Base-by-base conservation (phyloP, 1,140 invertebrate genomes). In the Drosophila sechellia region DNA sequence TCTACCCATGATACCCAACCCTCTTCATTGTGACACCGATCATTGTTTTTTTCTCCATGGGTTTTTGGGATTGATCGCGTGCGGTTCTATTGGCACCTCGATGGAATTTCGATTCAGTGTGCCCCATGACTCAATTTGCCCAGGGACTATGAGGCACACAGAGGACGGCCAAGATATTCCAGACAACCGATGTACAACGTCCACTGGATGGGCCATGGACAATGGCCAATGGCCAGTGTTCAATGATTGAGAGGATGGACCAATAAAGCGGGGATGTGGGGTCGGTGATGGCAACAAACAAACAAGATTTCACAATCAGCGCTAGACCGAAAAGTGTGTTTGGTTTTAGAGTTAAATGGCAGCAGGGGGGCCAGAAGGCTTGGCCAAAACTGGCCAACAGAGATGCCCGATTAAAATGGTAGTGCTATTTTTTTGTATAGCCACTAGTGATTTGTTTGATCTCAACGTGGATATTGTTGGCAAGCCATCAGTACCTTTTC, bases 261-360 rank as follows among this genome's bases (percentile, higher is more conserved):
- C 27, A 31, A 6, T 8, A 31, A 10, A 3, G 17, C 0, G n/a
- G 42, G 27, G 56, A 34, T 6, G 15, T 25, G 11, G 50, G 52
- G 5, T 37, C 35, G 22, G 48, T 35, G 49, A 58, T 53, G 63
- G 73, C 50, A 77, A 56, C 81, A 86, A 81, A 78, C 78, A 78
- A 86, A 86, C 83, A 86, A 81, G 81, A 86, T 86, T 86, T 87
- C 61, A 86, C 81, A 86, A 86, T 86, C 81, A 86, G 75, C 81
- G 74, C 56, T 81, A 60, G 81, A 66, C 66, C 68, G 69, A 66
- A 87, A 86, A 86, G 74, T 86, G 73, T 81, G 77, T 86, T 81
- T 86, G 81, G 81, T 70, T 81, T 73, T 65, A 55, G 60, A 85
- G 81, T 74, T 77, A 81, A 84, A 83, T 66, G 81, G 46, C 66